Percentiles rank a stretch among this genome's conserved stretches.
phyloP scores from a whole-genome alignment of 2,888 invertebrate genomes.

The Drosophila rellima region DNA sequence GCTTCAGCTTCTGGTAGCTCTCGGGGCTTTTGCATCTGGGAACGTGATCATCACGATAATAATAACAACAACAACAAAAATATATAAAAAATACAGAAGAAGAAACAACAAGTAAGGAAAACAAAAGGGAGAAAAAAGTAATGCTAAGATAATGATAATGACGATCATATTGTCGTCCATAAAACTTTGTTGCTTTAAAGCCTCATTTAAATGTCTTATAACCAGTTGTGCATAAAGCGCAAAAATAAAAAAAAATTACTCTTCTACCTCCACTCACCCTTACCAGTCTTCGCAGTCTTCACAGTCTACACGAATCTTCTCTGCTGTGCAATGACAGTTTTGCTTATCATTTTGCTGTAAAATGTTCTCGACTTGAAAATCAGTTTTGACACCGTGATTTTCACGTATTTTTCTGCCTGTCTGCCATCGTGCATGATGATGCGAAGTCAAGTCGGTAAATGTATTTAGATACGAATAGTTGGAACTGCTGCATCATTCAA shows the following conservation, averaged over 20 bases:
- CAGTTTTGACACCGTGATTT: constrained; percentile 58
- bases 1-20: constrained; percentile 61
- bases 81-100: constrained; percentile 20
- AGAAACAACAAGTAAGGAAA: constrained; percentile 1
- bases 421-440: constrained; percentile 25
- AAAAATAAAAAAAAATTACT: constrained; percentile 17
- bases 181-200: constrained; percentile 57
- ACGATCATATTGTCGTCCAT: constrained; percentile 65
- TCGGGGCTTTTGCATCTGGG: constrained; percentile 40
- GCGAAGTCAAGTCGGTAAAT: constrained; percentile 3
- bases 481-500: constrained; percentile 54
- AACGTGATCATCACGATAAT: constrained; percentile 73
- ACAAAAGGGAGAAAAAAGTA: constrained; percentile 18
- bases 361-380: constrained; percentile 59
- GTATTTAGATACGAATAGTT: constrained; percentile 21
- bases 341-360: constrained; percentile 77
- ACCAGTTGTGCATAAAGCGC: constrained; percentile 64
- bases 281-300: constrained; percentile 4
- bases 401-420: constrained; percentile 39
- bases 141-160: constrained; percentile 56
- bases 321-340: constrained; percentile 68
- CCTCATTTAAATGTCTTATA: constrained; percentile 62
- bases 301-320: constrained; percentile 13
- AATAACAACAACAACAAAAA: constrained; percentile 15
- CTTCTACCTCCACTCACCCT: background rate